A percentile compares a stretch with the other conserved stretches of the same genome.
phyloP scores from a whole-genome alignment of 1,140 invertebrate genomes.

The Cyclargus thomasi region DNA sequence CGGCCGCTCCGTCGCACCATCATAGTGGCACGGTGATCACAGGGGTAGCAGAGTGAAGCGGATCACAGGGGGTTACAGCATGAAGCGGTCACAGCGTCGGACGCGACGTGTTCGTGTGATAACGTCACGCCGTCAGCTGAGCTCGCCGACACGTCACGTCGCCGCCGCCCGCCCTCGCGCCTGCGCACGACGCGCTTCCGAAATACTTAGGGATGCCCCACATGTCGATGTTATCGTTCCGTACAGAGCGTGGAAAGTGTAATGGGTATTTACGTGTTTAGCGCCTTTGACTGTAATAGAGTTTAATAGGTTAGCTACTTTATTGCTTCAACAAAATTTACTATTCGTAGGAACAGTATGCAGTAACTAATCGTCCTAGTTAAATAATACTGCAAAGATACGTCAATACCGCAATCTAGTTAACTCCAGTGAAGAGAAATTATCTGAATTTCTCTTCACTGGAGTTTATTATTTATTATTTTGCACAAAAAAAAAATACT shows the following conservation, averaged over 20 bases:
- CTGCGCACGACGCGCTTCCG: conserved; percentile 39
- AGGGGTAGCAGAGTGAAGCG: conserved; percentile 20
- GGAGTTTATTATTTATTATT: no score
- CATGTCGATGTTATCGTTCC: neutral
- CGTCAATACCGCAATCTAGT: neutral
- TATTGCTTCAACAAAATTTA: no score
- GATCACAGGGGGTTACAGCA: conserved; percentile 31
- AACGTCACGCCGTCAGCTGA: conserved; percentile 57
- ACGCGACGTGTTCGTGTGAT: conserved; percentile 53
- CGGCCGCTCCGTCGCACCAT: conserved; percentile 71
- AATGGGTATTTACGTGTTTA: neutral
- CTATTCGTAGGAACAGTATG: neutral
- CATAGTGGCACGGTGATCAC: conserved; percentile 44
- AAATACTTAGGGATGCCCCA: conserved; percentile 1
- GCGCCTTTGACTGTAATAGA: neutral
- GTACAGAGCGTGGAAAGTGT: neutral
- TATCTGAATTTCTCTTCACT: no score
- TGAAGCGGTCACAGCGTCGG: conserved; percentile 38
- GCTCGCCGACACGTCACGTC: conserved; percentile 48
- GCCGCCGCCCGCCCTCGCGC: conserved; percentile 56
- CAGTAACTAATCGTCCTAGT: neutral
- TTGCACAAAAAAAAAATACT: neutral
- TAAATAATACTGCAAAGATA: neutral
- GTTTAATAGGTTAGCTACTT: no score
- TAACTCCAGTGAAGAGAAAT: neutral